Percentiles rank a stretch among this genome's conserved stretches.
phyloP scores from a whole-genome alignment of 2,113 vertebrate species.

The Oryzias melastigma region DNA sequence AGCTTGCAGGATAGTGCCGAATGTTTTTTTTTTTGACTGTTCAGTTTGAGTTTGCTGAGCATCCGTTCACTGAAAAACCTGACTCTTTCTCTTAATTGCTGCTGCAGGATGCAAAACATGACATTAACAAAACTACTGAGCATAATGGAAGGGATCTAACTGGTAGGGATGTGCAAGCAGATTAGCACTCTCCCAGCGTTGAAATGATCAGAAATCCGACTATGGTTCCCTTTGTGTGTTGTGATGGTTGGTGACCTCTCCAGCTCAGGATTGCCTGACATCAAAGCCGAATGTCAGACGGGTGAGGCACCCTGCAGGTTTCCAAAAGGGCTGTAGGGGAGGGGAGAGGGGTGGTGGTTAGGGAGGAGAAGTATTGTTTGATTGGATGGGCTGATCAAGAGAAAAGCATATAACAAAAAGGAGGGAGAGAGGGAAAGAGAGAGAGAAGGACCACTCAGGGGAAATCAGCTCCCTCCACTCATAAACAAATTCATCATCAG shows the following conservation, averaged over 20 bases:
- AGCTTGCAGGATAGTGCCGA: slow-evolving; percentile 41
- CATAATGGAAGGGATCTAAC: slow-evolving; percentile 26
- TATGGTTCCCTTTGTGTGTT: slow-evolving; percentile 11
- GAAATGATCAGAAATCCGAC: slow-evolving; percentile 16
- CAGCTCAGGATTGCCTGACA: slow-evolving; percentile 27
- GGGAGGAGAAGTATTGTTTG: slow-evolving; percentile 33
- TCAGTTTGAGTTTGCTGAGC: slow-evolving; percentile 12
- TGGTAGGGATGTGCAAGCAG: slow-evolving; percentile 10
- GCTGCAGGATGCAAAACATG: slow-evolving; percentile 24
- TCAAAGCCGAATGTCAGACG: slow-evolving; percentile 37
- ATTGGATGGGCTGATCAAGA: slow-evolving; percentile 53
- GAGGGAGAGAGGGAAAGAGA: slow-evolving; percentile 36
- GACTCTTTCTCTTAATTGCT: slow-evolving; percentile 25
- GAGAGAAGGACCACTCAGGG: slow-evolving; percentile 73
- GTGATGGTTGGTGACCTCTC: slow-evolving; percentile 43
- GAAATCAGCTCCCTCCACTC: slow-evolving; percentile 80
- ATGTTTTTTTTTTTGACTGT: slow-evolving; percentile 36
- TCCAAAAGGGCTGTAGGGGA: slow-evolving; percentile 8
- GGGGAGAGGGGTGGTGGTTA: background rate
- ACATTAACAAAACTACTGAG: slow-evolving; percentile 22
- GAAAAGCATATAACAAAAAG: slow-evolving; percentile 38
- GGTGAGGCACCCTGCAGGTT: slow-evolving; percentile 40
- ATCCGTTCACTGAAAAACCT: slow-evolving; percentile 26
- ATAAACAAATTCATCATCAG: slow-evolving; percentile 84
- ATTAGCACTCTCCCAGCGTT: slow-evolving; percentile 13